These are phyloP conservation scores for Notothenia rossii DNA, from an alignment of 2,113 vertebrate genomes.

Conservation along the genomic window DNA sequence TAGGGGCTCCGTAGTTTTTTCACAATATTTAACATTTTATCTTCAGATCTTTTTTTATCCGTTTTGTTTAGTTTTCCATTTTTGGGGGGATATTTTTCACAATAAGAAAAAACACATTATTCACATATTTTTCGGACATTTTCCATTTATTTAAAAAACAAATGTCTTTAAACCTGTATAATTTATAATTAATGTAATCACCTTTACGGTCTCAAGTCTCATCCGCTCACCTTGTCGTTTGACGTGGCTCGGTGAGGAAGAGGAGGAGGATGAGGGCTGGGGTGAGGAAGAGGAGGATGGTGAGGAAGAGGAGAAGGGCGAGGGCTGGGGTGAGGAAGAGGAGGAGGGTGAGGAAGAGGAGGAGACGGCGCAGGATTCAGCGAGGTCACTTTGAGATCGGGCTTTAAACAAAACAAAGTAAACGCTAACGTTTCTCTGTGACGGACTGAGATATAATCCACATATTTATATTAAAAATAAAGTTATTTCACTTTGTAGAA, in stretches of 20 bases:
- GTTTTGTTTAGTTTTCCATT: too few species aligned
- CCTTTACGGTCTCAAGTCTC: too few species aligned
- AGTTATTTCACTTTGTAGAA: conserved; percentile 38
- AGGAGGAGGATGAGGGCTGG: background rate
- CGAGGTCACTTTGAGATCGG: background rate
- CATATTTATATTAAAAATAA: background rate
- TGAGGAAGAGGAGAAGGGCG: background rate
- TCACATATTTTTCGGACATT: too few species aligned
- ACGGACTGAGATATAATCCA: background rate
- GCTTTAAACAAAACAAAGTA: background rate
- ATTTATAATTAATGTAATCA: too few species aligned
- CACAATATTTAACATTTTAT: too few species aligned
- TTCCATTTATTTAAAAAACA: too few species aligned
- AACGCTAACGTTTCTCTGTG: background rate
- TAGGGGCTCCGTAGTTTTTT: too few species aligned
- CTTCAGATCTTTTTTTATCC: too few species aligned
- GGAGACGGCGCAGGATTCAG: background rate
- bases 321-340: background rate
- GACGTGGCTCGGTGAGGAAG: background rate
- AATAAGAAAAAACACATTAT: too few species aligned
- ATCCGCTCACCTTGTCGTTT: conserved; percentile 24
- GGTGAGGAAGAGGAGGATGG: background rate
- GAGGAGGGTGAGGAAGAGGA: background rate
- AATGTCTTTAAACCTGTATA: too few species aligned
- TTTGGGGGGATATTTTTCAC: too few species aligned